These are phyloP conservation scores for Myotis vivesi DNA, from an alignment of 2,797 vertebrate species.

Conservation along the genomic window DNA sequence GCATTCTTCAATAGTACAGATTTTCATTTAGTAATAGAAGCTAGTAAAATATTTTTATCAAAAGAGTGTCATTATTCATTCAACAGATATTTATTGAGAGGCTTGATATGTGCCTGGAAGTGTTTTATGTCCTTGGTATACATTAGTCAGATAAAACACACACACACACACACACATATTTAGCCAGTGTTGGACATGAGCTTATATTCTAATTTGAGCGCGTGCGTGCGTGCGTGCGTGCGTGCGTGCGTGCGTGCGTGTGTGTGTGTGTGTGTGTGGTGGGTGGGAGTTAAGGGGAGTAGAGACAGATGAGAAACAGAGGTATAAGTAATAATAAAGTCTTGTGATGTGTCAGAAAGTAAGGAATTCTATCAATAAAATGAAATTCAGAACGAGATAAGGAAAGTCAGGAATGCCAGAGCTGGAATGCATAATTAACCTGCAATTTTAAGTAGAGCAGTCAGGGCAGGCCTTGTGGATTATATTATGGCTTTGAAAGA, in stretches of 20 bases:
- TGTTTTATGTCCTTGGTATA: neutral
- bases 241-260: neutral
- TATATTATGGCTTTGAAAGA: neutral
- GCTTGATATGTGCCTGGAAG: neutral
- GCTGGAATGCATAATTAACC: neutral
- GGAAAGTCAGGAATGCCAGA: neutral
- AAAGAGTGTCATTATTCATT: neutral
- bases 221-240: neutral
- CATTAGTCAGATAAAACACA: neutral
- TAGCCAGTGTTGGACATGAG: neutral
- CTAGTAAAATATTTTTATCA: conserved; percentile 5
- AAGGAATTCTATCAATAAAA: neutral
- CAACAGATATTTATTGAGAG: neutral
- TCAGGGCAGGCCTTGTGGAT: neutral
- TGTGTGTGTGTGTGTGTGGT: neutral
- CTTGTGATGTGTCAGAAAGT: neutral
- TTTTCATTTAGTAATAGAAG: neutral
- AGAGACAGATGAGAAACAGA: neutral
- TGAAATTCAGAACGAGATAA: neutral
- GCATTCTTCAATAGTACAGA: neutral
- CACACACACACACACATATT: neutral
- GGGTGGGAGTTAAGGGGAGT: fast-evolving
- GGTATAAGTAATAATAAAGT: neutral
- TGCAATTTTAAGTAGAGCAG: neutral
- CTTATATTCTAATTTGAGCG: neutral